These are phyloP conservation scores for Enteromius paludinosus DNA, from an alignment of 2,797 vertebrate genomes.

Conservation along the genomic window DNA sequence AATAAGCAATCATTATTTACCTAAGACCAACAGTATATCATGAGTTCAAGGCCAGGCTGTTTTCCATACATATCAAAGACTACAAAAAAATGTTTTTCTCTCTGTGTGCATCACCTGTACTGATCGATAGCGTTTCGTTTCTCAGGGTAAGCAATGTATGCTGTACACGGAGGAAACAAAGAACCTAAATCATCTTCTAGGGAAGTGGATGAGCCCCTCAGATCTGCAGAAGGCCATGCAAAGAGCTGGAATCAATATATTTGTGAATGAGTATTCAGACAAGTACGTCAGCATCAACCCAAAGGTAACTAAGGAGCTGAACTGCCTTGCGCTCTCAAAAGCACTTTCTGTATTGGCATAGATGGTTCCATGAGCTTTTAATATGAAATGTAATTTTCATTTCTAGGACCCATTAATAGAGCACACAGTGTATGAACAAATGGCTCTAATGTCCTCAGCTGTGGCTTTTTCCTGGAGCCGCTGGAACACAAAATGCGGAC, in stretches of 20 bases:
- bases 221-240: constrained; percentile 79
- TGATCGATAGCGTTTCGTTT: background rate
- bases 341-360: background rate
- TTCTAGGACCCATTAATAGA: constrained; percentile 79
- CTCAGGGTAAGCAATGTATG: constrained; percentile 83
- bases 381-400: background rate
- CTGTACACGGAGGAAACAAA: constrained; percentile 68
- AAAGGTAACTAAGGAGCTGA: constrained; percentile 77
- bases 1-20: background rate
- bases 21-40: background rate
- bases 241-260: constrained; percentile 86
- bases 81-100: background rate
- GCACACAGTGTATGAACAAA: constrained; percentile 84
- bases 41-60: background rate
- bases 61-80: background rate
- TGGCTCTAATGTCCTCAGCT: constrained; percentile 84
- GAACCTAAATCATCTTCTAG: constrained; percentile 73
- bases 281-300: constrained; percentile 74
- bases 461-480: constrained; percentile 89
- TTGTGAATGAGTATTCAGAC: constrained; percentile 81
- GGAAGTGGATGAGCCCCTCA: constrained; percentile 81
- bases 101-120: background rate
- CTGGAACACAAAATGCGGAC: constrained; percentile 85
- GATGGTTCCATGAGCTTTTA: background rate
- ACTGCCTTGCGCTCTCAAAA: background rate